Base-by-base conservation (phyloP, 2,888 invertebrate species). In the Eristalinus aeneus region DNA sequence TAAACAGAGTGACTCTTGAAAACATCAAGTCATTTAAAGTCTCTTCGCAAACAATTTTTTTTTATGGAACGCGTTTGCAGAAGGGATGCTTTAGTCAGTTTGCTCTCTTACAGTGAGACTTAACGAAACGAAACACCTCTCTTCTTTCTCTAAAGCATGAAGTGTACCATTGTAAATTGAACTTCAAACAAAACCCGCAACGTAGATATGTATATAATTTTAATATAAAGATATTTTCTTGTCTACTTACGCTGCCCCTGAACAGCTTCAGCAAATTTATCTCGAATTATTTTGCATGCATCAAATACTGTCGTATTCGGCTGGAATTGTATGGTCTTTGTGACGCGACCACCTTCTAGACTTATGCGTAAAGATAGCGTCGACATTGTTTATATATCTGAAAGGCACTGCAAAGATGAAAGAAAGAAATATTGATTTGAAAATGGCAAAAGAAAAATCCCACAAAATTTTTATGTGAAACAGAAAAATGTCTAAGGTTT, bases 261-360 rank as follows among this genome's bases (percentile, higher is more conserved):
- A 91, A 96, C 96, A 88, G 97, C 97, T 92, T 99, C 98, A 11
- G 97, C 94, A 88, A 98, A 96, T 94, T 99, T 98, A 93, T 99
- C 99, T 88, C 98, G 94, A 91, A 99, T 98, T 91, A 98, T 95
- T 91, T 96, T 95, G 93, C 99, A 99, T 67, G 98, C 98, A 93
- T 99, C 99, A 94, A 97, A 98, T 74, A 99, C 97, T 84, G 97
- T 96, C 88, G 97, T 98, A 91, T 97, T 96, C 53, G 98, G 98
- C 93, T 98, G 98, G 93, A 99, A 99, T 93, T 99, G 98, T 94
- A 99, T 98, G 89, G 98, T 98, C 94, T 99, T 99, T 92, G 97
- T 97, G 91, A 98, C 97, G 92, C 97, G 96, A 90, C 96, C 96
- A 90, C 96, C 96, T 91, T 97, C 96, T 92, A 97, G 95, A 90